Evolutionary conservation across 1,140 invertebrate genomes (phyloP).

Genomic region (Listronotus oregonensis): DNA sequence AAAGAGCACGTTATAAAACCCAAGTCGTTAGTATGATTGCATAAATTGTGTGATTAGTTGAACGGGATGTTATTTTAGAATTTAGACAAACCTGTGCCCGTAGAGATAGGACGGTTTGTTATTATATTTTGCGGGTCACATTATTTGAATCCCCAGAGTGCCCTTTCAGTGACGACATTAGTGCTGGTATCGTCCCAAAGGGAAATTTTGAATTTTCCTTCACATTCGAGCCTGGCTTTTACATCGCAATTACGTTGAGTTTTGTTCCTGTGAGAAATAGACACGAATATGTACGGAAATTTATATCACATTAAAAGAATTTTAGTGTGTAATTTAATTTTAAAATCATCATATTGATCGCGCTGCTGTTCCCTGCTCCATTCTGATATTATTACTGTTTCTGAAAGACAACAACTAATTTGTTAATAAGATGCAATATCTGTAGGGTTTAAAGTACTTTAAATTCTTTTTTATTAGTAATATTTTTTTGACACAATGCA

Average conservation of each 20-base stretch:
- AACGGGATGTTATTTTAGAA: conserved; percentile 22
- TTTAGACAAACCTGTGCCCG: conserved; percentile 25
- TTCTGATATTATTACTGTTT: too few species aligned
- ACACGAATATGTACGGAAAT: not conserved
- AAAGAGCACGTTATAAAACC: too few species aligned
- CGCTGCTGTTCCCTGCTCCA: too few species aligned
- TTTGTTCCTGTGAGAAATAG: conserved; percentile 3
- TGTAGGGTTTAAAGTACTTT: too few species aligned
- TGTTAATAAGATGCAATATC: too few species aligned
- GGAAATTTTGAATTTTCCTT: conserved; percentile 19
- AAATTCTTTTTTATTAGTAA: too few species aligned
- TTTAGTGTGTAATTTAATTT: too few species aligned
- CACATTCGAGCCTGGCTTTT: not conserved
- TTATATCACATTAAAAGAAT: not conserved
- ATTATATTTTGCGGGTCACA: conserved; percentile 27
- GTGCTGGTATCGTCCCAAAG: conserved; percentile 23
- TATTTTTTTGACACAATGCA: too few species aligned
- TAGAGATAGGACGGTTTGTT: conserved; percentile 22
- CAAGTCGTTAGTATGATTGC: not conserved
- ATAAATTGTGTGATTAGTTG: conserved; percentile 7
- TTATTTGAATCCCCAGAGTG: conserved; percentile 20
- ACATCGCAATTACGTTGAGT: conserved; percentile 14
- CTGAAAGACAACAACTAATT: too few species aligned
- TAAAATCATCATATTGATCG: too few species aligned
- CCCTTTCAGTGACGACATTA: conserved; percentile 29